phyloP scores from a whole-genome alignment of 2,113 vertebrate species.

The Gymnarchus niloticus region DNA sequence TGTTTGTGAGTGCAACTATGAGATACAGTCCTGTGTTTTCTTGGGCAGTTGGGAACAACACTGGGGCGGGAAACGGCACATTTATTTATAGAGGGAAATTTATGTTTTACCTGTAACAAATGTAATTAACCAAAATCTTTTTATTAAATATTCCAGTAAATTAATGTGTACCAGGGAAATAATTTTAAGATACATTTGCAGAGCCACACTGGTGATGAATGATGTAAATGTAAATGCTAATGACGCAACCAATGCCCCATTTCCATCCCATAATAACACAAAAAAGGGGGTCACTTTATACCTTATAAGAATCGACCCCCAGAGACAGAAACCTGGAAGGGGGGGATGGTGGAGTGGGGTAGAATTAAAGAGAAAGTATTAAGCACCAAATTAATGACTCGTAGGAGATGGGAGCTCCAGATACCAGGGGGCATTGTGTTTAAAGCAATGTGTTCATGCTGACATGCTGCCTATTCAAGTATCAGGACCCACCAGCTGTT shows the following conservation, averaged over 20 bases:
- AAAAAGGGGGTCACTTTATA: conserved; percentile 45
- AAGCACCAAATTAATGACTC: not conserved
- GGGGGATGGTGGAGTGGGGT: not conserved
- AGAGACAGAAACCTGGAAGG: conserved; percentile 23
- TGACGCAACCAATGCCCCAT: conserved; percentile 55
- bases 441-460: not conserved
- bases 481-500: not conserved
- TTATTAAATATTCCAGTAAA: not conserved
- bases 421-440: not conserved
- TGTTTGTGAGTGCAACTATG: not conserved
- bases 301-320: conserved; percentile 31
- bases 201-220: not conserved
- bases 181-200: not conserved
- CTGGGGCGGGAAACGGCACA: not conserved
- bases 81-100: not conserved
- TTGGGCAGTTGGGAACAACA: not conserved
- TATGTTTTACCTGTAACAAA: not conserved
- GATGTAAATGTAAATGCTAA: not conserved
- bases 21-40: not conserved
- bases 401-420: not conserved
- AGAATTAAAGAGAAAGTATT: conserved; percentile 18
- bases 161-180: not conserved
- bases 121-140: not conserved
- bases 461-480: not conserved
- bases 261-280: conserved; percentile 47